These are phyloP conservation scores for Entelurus aequoreus DNA, from an alignment of 2,113 vertebrate genomes.

Conservation along the genomic window DNA sequence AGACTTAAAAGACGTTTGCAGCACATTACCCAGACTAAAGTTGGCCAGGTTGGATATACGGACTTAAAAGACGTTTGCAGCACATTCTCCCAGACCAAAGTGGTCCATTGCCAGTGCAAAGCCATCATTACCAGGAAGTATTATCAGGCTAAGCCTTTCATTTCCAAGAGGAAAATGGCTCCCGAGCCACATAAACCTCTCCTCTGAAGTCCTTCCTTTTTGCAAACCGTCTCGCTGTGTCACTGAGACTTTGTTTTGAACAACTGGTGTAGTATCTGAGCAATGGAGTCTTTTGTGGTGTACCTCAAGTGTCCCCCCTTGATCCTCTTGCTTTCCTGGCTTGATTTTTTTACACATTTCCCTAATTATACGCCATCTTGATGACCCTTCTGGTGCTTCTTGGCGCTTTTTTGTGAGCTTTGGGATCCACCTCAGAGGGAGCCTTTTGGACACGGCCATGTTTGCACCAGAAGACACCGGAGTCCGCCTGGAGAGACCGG, in stretches of 20 bases:
- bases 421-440: too few species aligned
- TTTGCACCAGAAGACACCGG: too few species aligned
- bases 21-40: not conserved
- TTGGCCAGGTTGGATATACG: not conserved
- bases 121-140: not conserved
- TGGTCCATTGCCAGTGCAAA: not conserved
- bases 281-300: slow-evolving; percentile 2
- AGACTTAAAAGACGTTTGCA: too few species aligned
- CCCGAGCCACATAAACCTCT: not conserved
- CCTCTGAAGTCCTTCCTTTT: not conserved
- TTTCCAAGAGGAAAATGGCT: slow-evolving; percentile 5
- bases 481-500: too few species aligned
- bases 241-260: slow-evolving; percentile 1
- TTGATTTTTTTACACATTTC: not conserved
- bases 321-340: not conserved
- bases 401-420: too few species aligned
- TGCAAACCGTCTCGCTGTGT: not conserved
- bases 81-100: not conserved
- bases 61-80: not conserved
- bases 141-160: not conserved
- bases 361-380: not conserved
- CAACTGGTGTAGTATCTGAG: not conserved
- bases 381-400: too few species aligned
- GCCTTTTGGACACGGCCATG: too few species aligned
- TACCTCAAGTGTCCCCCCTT: not conserved